These are phyloP conservation scores for Morone chrysops DNA, from an alignment of 2,113 vertebrate species.

Conservation along the genomic window DNA sequence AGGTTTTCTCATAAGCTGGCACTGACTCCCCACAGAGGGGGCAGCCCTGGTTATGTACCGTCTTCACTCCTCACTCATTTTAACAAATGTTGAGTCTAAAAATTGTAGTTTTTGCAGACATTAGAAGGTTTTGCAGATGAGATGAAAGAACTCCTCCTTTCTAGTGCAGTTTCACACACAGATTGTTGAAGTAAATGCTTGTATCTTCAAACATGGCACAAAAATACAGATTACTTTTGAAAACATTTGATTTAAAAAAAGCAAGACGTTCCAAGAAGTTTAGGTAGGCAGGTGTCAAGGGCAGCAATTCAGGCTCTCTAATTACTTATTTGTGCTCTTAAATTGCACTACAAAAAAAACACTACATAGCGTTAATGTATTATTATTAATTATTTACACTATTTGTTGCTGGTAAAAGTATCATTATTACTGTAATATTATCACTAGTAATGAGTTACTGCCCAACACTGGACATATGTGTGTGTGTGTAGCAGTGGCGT, in stretches of 20 bases:
- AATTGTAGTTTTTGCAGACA: conserved; percentile 33
- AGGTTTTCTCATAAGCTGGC: conserved; percentile 69
- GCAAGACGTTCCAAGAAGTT: too few species aligned
- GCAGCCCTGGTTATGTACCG: conserved; percentile 37
- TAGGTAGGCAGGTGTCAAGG: neutral
- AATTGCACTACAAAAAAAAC: neutral
- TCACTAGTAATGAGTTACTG: too few species aligned
- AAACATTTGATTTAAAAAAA: neutral
- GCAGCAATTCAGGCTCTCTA: neutral
- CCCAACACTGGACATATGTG: too few species aligned
- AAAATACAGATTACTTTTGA: neutral
- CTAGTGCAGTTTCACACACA: neutral
- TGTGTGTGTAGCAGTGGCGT: neutral
- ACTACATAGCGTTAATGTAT: too few species aligned
- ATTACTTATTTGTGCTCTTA: neutral
- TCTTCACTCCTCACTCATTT: conserved; percentile 39
- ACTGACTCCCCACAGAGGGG: conserved; percentile 20
- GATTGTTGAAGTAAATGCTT: neutral
- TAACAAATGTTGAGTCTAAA: conserved; percentile 56
- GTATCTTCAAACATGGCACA: neutral
- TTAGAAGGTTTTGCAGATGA: neutral
- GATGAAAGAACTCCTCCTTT: neutral
- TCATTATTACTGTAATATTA: too few species aligned
- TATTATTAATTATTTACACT: too few species aligned
- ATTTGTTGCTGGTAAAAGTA: too few species aligned